phyloP scores from a whole-genome alignment of 2,888 invertebrate genomes.

The Stegophylla sp. region DNA sequence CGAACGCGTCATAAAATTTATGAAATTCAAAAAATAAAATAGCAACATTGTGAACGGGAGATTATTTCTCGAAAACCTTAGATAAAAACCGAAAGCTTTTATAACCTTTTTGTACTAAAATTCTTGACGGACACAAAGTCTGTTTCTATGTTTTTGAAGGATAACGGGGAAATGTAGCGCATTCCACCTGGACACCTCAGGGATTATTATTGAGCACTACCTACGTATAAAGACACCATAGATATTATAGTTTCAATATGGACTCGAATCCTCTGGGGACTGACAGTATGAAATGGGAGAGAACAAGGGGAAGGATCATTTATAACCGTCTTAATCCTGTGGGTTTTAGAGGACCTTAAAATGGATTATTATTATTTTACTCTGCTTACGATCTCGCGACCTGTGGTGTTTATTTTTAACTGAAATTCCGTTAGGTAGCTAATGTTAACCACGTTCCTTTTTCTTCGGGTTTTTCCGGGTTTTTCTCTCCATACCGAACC shows the following conservation, averaged over 20 bases:
- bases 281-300: slow-evolving; percentile 10
- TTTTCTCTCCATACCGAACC: neutral
- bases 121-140: neutral
- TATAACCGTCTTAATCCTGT: slow-evolving; percentile 36
- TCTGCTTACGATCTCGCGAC: slow-evolving; percentile 18
- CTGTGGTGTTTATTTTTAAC: slow-evolving; percentile 28
- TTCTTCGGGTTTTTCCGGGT: too few relatives aligned
- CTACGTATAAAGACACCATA: neutral
- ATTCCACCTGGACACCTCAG: neutral
- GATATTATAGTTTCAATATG: slow-evolving; percentile 24
- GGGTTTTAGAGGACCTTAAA: slow-evolving; percentile 33
- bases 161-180: slow-evolving; percentile 4
- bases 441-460: neutral
- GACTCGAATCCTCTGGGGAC: slow-evolving; percentile 14
- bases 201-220: slow-evolving; percentile 17
- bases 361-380: slow-evolving; percentile 46
- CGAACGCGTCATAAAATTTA: neutral
- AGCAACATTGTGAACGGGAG: neutral
- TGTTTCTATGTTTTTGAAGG: neutral
- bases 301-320: slow-evolving; percentile 26
- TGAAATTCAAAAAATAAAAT: neutral
- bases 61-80: neutral
- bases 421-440: neutral
- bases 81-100: neutral
- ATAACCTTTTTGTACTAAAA: neutral